Evolutionary conservation across 2,888 invertebrate species (phyloP).

Genomic region (Liopterus haemorrhoidalis): DNA sequence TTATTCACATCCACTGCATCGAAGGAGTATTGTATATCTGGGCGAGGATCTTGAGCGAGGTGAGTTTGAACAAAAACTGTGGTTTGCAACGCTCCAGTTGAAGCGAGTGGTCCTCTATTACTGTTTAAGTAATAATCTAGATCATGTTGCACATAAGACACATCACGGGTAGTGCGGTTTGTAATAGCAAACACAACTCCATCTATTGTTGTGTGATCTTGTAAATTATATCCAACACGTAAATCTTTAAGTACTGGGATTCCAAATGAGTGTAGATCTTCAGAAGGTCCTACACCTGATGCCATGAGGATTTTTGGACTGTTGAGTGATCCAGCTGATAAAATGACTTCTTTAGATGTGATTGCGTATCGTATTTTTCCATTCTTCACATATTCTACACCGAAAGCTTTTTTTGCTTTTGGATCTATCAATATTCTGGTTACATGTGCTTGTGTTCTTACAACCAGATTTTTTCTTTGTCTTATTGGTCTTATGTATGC

Average conservation of each 20-base stretch:
- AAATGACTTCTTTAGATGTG: constrained; percentile 57
- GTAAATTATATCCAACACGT: constrained; percentile 67
- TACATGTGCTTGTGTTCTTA: constrained; percentile 51
- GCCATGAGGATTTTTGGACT: constrained; percentile 60
- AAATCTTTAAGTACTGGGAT: constrained; percentile 58
- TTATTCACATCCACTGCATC: constrained; percentile 55
- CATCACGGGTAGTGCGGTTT: constrained; percentile 49
- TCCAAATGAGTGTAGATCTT: constrained; percentile 48
- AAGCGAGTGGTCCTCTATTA: constrained; percentile 50
- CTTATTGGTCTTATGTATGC: constrained; percentile 65
- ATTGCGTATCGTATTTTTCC: constrained; percentile 46
- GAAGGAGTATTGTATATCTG: constrained; percentile 63
- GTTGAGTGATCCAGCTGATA: constrained; percentile 56
- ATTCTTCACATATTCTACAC: constrained; percentile 50
- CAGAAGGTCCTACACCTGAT: constrained; percentile 60
- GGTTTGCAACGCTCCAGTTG: constrained; percentile 51
- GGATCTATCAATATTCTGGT: constrained; percentile 56
- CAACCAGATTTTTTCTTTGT: constrained; percentile 48
- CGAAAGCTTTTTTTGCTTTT: constrained; percentile 46
- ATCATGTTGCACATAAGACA: constrained; percentile 45
- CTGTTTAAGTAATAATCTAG: constrained; percentile 45
- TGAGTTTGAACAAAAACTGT: constrained; percentile 58
- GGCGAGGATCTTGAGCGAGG: constrained; percentile 45
- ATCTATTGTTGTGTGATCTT: constrained; percentile 66
- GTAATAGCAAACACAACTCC: constrained; percentile 52